Evolutionary conservation across 2,888 invertebrate genomes (phyloP).

Genomic region (Xylota segnis): DNA sequence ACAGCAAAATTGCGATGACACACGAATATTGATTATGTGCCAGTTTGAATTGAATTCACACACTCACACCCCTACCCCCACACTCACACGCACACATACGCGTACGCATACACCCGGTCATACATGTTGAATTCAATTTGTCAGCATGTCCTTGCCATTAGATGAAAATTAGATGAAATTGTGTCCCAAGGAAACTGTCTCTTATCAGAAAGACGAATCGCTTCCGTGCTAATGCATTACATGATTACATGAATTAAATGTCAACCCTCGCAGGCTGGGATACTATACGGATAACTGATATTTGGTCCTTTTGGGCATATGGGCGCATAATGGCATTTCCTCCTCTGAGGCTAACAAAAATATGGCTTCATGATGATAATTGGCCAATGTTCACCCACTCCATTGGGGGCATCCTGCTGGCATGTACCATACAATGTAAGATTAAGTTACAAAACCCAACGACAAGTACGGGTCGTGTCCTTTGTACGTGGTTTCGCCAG

Average conservation of each 20-base stretch:
- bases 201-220: constrained; percentile 36
- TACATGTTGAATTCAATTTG: constrained; percentile 60
- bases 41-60: constrained; percentile 36
- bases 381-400: constrained; percentile 15
- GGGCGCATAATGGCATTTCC: constrained; percentile 8
- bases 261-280: constrained; percentile 1
- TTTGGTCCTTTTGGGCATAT: constrained; percentile 1
- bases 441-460: constrained; percentile 14
- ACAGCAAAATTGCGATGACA: constrained; percentile 39
- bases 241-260: constrained; percentile 38
- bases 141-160: constrained; percentile 52
- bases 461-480: constrained; percentile 27
- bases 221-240: constrained; percentile 29
- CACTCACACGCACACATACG: too few relatives aligned
- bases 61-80: too few relatives aligned
- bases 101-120: too few relatives aligned
- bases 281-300: constrained; percentile 7
- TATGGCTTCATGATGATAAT: constrained; percentile 29
- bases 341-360: constrained; percentile 37
- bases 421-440: constrained; percentile 35
- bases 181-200: constrained; percentile 21
- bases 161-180: constrained; percentile 52
- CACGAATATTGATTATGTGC: constrained; percentile 49
- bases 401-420: neutral
- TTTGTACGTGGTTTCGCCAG: constrained; percentile 34